Conservation (phyloP, 2,113 vertebrate species). For the Upupa epops region DNA sequence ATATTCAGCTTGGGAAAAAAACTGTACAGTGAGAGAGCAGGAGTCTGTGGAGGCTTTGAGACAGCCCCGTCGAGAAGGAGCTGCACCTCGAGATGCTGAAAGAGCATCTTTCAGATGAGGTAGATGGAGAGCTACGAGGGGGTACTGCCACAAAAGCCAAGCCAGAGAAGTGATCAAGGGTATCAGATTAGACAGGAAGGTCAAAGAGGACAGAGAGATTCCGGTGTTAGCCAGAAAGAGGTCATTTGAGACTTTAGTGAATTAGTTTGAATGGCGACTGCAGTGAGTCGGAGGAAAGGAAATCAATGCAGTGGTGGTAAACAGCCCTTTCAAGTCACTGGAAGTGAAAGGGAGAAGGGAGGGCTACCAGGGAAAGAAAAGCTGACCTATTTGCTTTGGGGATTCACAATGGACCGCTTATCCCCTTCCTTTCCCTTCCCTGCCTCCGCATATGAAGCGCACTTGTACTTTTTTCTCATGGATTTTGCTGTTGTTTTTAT, state of each 20-base stretch:
- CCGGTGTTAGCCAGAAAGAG: conserved; percentile 7
- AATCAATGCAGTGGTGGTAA: conserved; percentile 63
- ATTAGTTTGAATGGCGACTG: conserved; percentile 51
- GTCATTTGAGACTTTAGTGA: conserved; percentile 60
- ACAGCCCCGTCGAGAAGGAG: not conserved
- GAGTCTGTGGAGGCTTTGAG: not conserved
- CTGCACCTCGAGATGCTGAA: conserved; percentile 5
- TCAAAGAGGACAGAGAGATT: conserved; percentile 57
- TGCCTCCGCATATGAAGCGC: conserved; percentile 5
- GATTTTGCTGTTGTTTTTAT: conserved; percentile 9
- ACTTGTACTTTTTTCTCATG: not conserved
- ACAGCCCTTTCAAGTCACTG: conserved; percentile 61
- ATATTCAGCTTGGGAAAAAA: not conserved
- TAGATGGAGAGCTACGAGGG: not conserved
- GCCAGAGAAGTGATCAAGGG: conserved; percentile 9
- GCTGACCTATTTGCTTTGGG: conserved; percentile 53
- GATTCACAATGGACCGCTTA: conserved; percentile 43
- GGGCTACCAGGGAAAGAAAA: conserved; percentile 11
- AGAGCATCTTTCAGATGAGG: conserved; percentile 1
- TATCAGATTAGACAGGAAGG: conserved; percentile 52
- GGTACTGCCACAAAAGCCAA: conserved; percentile 43
- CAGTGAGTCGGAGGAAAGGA: conserved; percentile 65
- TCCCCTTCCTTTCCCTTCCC: conserved; percentile 16
- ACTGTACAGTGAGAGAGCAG: not conserved
- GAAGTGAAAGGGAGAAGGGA: conserved; percentile 41